Evolutionary conservation across 2,797 vertebrate species (phyloP).

Genomic region (Hippoglossus hippoglossus): DNA sequence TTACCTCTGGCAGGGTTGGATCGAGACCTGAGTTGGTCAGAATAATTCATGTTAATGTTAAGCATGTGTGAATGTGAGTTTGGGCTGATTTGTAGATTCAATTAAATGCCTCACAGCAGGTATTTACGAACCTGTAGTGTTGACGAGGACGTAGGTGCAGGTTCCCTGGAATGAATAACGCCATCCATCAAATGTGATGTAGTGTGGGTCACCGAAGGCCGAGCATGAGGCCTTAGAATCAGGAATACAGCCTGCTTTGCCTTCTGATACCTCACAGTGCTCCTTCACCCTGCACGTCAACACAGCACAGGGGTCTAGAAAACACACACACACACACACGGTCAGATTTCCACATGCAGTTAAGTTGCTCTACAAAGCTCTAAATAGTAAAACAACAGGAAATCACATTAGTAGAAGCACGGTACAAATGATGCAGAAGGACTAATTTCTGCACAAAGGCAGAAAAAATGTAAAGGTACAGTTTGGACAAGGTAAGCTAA

Average conservation of each 20-base stretch:
- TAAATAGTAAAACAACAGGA: too few relatives aligned
- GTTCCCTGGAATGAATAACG: slow-evolving; percentile 45
- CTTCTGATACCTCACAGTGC: slow-evolving; percentile 28
- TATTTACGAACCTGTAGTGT: slow-evolving; percentile 42
- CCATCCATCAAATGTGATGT: slow-evolving; percentile 17
- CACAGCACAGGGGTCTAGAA: slow-evolving; percentile 38
- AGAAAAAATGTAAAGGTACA: too few relatives aligned
- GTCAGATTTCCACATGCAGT: background rate
- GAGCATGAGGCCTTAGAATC: slow-evolving; percentile 26
- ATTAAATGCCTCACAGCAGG: too few relatives aligned
- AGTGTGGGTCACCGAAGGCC: slow-evolving; percentile 42
- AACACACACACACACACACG: background rate
- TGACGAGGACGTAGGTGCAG: slow-evolving; percentile 44
- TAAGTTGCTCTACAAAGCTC: too few relatives aligned
- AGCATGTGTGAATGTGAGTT: too few relatives aligned
- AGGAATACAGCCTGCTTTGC: slow-evolving; percentile 23
- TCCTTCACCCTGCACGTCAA: slow-evolving; percentile 36
- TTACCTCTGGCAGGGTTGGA: slow-evolving; percentile 20
- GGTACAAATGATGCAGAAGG: too few relatives aligned
- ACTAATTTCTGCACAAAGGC: too few relatives aligned
- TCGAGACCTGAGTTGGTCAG: slow-evolving; percentile 24
- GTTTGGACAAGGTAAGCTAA: too few relatives aligned
- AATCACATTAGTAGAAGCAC: too few relatives aligned
- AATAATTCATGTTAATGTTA: slow-evolving; percentile 3
- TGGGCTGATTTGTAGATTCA: too few relatives aligned